phyloP scores from a whole-genome alignment of 2,888 invertebrate genomes.

The Caenorhabditis plicata region DNA sequence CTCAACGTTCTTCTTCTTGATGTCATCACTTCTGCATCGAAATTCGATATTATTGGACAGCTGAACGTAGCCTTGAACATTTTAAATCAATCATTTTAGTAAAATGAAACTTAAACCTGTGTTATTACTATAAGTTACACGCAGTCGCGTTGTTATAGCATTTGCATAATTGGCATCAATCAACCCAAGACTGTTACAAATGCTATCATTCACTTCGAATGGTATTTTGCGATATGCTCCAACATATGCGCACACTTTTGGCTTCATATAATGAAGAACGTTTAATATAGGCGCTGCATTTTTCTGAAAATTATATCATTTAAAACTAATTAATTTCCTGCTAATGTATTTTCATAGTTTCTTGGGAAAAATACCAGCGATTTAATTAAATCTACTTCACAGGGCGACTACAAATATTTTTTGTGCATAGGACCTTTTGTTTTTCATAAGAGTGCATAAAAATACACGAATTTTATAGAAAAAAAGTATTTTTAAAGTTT shows the following conservation, averaged over 20 bases:
- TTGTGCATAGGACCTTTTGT: no score
- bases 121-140: constrained; percentile 38
- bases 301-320: constrained; percentile 8
- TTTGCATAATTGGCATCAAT: constrained; percentile 28
- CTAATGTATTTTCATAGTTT: neutral
- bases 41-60: constrained; percentile 36
- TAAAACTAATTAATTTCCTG: no score
- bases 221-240: constrained; percentile 41
- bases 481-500: no score
- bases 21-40: constrained; percentile 7
- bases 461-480: no score
- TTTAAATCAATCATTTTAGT: no score
- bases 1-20: constrained; percentile 1
- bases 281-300: constrained; percentile 48
- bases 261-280: constrained; percentile 46
- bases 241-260: constrained; percentile 46
- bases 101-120: constrained; percentile 19
- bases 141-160: constrained; percentile 27
- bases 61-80: constrained; percentile 28
- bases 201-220: constrained; percentile 27
- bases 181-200: constrained; percentile 30
- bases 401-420: no score
- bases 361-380: no score
- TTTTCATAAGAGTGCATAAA: no score
- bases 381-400: no score